phyloP scores from a whole-genome alignment of 2,888 invertebrate genomes.

The Eulithis prunata region DNA sequence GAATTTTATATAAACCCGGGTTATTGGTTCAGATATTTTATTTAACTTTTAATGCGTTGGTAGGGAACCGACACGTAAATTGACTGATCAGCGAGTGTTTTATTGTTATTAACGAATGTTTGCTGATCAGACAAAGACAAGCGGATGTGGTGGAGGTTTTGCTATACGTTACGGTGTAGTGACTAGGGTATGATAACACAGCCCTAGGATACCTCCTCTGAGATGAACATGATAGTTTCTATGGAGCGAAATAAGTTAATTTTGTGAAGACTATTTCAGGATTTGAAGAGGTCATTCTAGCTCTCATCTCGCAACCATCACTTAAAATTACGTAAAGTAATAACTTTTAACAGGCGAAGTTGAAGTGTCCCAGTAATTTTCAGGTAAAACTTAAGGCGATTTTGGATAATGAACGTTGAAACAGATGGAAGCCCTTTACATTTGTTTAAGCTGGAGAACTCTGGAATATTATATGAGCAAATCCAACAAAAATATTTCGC shows the following conservation, averaged over 20 bases:
- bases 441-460: conserved; percentile 2
- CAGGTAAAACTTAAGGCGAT: conserved; percentile 12
- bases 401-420: conserved; percentile 23
- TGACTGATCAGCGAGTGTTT: neutral
- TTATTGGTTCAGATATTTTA: conserved; percentile 12
- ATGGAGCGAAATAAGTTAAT: neutral
- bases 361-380: conserved; percentile 24
- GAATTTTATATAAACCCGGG: conserved; percentile 14
- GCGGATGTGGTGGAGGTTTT: neutral
- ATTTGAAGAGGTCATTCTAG: conserved; percentile 25
- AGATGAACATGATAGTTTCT: too few species aligned
- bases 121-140: too few species aligned
- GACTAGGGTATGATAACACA: too few species aligned
- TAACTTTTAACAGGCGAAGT: conserved; percentile 35
- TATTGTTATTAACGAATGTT: neutral
- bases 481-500: neutral
- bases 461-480: conserved; percentile 2
- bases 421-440: conserved; percentile 7
- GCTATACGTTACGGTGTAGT: too few species aligned
- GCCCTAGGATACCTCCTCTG: too few species aligned
- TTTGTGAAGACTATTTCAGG: conserved; percentile 20
- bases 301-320: conserved; percentile 24
- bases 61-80: neutral
- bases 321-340: conserved; percentile 26
- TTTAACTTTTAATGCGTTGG: conserved; percentile 13